Evolutionary conservation across 2,888 invertebrate genomes (phyloP).

Genomic region (Pantelozetes paolii): DNA sequence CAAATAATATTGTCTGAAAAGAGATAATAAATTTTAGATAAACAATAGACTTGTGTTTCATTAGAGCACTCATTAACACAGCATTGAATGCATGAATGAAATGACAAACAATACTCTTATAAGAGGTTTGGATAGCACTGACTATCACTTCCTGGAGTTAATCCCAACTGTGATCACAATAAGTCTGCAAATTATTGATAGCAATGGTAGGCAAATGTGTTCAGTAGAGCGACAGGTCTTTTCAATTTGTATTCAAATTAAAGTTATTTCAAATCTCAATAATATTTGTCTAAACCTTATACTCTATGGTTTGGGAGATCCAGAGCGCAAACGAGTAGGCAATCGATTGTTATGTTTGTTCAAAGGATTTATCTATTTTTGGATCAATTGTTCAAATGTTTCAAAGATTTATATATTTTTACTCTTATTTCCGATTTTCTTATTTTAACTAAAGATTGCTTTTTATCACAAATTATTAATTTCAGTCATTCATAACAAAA

Average conservation of each 20-base stretch:
- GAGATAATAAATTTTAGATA: constrained; percentile 5
- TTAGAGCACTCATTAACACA: constrained; percentile 28
- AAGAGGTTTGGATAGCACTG: not conserved
- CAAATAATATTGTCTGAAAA: too few species aligned
- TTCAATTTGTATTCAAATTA: not conserved
- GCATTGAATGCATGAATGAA: not conserved
- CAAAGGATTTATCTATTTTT: too few species aligned
- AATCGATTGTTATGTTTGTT: too few species aligned
- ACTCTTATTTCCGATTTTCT: too few species aligned
- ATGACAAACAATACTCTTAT: constrained; percentile 24
- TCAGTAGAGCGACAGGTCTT: not conserved
- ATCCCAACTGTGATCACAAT: constrained; percentile 3
- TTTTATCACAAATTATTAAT: too few species aligned
- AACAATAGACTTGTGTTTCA: constrained; percentile 27
- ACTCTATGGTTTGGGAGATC: too few species aligned
- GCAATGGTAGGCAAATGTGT: constrained; percentile 18
- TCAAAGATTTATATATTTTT: too few species aligned
- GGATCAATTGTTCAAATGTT: too few species aligned
- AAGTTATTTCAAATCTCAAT: not conserved
- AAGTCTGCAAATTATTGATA: constrained; percentile 9
- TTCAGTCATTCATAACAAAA: too few species aligned
- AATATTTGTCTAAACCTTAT: not conserved
- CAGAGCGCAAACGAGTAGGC: too few species aligned
- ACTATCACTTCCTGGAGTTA: constrained; percentile 31
- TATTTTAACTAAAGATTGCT: too few species aligned